A percentile compares a stretch with the other conserved stretches of the same genome.
These are phyloP conservation scores for Metopolophium dirhodum DNA, from an alignment of 1,140 invertebrate species.

Conservation along the genomic window DNA sequence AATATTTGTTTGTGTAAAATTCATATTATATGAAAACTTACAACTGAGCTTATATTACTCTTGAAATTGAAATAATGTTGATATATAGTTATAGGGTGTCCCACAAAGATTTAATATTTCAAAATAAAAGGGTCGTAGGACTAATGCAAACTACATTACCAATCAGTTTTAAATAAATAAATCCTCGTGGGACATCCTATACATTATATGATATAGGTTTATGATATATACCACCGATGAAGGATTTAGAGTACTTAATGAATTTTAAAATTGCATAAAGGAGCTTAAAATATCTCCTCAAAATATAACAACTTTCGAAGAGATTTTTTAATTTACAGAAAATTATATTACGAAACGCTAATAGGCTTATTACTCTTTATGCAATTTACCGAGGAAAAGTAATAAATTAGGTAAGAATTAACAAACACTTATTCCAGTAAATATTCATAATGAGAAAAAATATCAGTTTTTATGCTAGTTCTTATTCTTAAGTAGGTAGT, in stretches of 20 bases:
- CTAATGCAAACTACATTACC: not conserved
- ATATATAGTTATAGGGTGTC: not conserved
- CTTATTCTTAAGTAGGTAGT: not conserved
- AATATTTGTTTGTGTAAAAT: not conserved
- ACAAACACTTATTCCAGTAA: not conserved
- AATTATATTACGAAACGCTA: not conserved
- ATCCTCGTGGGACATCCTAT: not conserved
- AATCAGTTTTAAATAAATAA: constrained; percentile 14
- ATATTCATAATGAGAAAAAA: not conserved
- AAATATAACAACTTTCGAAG: not conserved
- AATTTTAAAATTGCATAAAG: constrained; percentile 7
- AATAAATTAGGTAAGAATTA: not conserved
- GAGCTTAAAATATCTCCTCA: not conserved
- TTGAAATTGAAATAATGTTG: not conserved
- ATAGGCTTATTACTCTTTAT: not conserved
- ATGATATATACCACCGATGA: not conserved
- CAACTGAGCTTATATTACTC: not conserved
- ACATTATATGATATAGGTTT: not conserved
- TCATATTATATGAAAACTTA: not conserved
- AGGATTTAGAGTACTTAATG: not conserved
- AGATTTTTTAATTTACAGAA: not conserved
- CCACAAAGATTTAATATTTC: not conserved
- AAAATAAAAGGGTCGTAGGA: not conserved
- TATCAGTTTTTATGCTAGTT: not conserved
- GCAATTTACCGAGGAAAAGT: not conserved